Evolutionary conservation across 2,113 vertebrate genomes (phyloP), one percentile per base, ranked within the genome.

Genomic region (Alouatta palliata): DNA sequence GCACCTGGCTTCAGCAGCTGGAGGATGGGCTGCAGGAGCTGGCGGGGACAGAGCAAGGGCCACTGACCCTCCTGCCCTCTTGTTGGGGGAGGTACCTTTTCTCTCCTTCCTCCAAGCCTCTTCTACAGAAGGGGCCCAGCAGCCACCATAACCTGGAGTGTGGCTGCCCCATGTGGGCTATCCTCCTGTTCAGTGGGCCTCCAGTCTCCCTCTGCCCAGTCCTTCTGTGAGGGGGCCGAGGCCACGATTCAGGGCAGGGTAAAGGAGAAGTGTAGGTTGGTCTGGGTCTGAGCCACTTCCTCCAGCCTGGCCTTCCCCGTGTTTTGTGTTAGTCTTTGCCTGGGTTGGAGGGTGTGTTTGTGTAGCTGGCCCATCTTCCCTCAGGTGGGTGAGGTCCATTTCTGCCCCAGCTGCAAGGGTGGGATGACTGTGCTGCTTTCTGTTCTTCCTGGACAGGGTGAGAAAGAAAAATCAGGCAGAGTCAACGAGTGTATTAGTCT

Each of bases 1-100:
- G 70, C 4, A 3, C 5, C 0, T 4, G 3, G 20, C 40, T 40
- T 30, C 14, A 32, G 23, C 3, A 0, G 10, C 47, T 5, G 45
- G n/a, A 9, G 87, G 61, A 40, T 8, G 43, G 37, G 17, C n/a
- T 20, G 12, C 54, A 16, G 83, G 20, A 35, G 61, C 61, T 14
- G 27, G 12, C 32, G 61, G 61, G 49, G 37, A 61, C 25, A 47
- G 68, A 13, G 16, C 5, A 0, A 7, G 13, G 6, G 16, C 81
- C 73, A 32, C 37, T n/a, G 32, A 30, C 14, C 8, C 16, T 90
- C 81, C 21, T 32, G 61, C 54, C 52, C 27, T 32, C 32, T 0
- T 6, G 12, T 64, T 64, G 43, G 35, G 64, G 20, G 49, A n/a
- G 30, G 3, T 9, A 6, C 19, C 32, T 12, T 27, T 27, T 32